A percentile compares a stretch with the other conserved stretches of the same genome.
Conservation (phyloP, 2,888 invertebrate genomes). For the Isotomurus palustris region DNA sequence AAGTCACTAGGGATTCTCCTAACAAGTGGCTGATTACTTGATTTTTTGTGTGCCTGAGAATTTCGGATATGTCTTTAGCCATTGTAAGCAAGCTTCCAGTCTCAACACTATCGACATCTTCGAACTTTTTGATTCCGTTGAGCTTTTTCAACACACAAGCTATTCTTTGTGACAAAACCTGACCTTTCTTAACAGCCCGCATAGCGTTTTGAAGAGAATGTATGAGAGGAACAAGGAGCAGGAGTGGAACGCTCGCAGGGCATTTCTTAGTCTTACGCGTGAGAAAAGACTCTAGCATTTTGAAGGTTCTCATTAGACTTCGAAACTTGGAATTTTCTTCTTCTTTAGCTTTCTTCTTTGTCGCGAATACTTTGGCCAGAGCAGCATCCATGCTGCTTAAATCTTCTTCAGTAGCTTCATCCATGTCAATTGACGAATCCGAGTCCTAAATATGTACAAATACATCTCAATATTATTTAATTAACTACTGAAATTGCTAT, state of each 20-base stretch:
- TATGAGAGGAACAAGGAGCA: conserved; percentile 32
- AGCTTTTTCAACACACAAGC: conserved; percentile 19
- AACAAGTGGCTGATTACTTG: conserved; percentile 16
- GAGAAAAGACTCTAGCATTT: conserved; percentile 25
- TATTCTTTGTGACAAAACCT: conserved; percentile 8
- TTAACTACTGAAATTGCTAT: neutral
- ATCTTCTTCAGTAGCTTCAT: conserved; percentile 36
- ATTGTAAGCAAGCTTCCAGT: conserved; percentile 15
- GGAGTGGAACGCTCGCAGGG: conserved; percentile 19
- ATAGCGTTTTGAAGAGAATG: conserved; percentile 10
- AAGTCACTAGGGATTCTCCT: conserved; percentile 10
- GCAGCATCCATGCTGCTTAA: conserved; percentile 33
- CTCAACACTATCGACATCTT: conserved; percentile 11
- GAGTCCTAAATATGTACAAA: conserved; percentile 18
- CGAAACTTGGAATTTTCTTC: conserved; percentile 9
- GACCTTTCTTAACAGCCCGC: conserved; percentile 2
- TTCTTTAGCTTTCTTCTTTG: conserved; percentile 35
- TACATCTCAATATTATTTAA: neutral
- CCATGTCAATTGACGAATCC: conserved; percentile 35
- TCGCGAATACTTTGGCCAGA: conserved; percentile 36
- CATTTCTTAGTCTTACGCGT: conserved; percentile 20
- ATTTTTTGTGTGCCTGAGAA: conserved; percentile 7
- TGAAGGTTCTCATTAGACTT: conserved; percentile 23
- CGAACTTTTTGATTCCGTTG: conserved; percentile 17
- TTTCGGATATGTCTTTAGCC: conserved; percentile 14